Base-by-base conservation (phyloP, 2,888 invertebrate species). In the Cinara cedri region DNA sequence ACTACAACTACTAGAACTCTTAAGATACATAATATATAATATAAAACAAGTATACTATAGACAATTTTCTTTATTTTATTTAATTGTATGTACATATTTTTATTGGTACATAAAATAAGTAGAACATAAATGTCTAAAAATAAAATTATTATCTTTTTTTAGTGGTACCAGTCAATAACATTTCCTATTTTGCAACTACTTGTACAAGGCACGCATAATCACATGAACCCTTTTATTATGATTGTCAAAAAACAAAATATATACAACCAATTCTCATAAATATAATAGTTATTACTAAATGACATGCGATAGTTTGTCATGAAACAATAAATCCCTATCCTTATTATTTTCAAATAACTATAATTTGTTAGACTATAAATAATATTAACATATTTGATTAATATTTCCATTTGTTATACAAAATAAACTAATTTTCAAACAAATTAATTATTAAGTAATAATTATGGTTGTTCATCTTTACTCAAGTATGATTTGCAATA, bases 401-500 rank as follows among this genome's bases (percentile, higher is more conserved):
- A n/a, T 16, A 21, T 1, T 51, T 57, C 51, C 0, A 60, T 34
- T 34, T 60, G n/a, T 24, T 66, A 46, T 14, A 14, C 19, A 57
- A 44, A 1, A 71, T 14, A 9, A 62, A 62, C 19, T 51, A 19
- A 62, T 62, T 46, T 24, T 1, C 1, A 11, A 44, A 26, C 13
- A 57, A 3, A 65, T 46, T 26, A 51, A 42, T 11, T 65, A 51
- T 34, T 51, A 74, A 11, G 16, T 80, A 14, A 70, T 44, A 68
- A 49, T 80, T 82, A 3, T 26, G 85, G 85, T 83, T 86, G 86
- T 83, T 88, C 87, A 82, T 87, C 85, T 85, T 92, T 92, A 68
- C 84, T 84, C 83, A 91, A 87, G 86, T 90, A 91, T 82, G 87
- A 85, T 54, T 86, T 84, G 84, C 88, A 87, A 85, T 90, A 92